Conservation (phyloP, 2,113 vertebrate species). For the Phocoena phocoena region DNA sequence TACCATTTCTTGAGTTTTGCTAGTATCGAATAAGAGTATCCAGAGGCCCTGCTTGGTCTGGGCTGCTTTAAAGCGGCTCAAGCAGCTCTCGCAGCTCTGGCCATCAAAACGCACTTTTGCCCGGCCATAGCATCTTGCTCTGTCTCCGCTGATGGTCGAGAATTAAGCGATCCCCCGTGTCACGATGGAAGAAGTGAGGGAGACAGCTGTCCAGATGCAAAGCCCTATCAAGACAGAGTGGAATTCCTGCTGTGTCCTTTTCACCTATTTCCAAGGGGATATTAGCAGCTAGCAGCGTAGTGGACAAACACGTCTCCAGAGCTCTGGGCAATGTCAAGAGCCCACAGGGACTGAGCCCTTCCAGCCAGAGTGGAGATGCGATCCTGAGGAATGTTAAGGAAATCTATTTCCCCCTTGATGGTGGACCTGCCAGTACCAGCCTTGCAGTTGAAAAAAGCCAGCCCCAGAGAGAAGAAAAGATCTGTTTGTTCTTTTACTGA, state of each 20-base stretch:
- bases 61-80: background rate
- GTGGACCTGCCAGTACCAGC: background rate
- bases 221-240: conserved; percentile 81
- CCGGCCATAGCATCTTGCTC: background rate
- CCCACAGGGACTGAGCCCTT: conserved; percentile 79
- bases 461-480: conserved; percentile 80
- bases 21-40: background rate
- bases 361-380: conserved; percentile 68
- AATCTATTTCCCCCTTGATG: background rate
- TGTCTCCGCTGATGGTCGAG: background rate
- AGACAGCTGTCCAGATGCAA: conserved; percentile 68
- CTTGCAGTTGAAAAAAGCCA: conserved; percentile 78
- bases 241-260: conserved; percentile 87
- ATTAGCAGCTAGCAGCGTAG: conserved; percentile 90
- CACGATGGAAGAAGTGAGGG: conserved; percentile 80
- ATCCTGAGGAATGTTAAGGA: conserved; percentile 79
- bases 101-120: background rate
- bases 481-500: conserved; percentile 78
- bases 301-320: conserved; percentile 93
- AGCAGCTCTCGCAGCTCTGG: background rate
- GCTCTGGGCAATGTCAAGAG: conserved; percentile 87
- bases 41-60: conserved; percentile 49
- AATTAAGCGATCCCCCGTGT: conserved; percentile 61
- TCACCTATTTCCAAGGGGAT: conserved; percentile 95
- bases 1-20: background rate